These are phyloP conservation scores for Amphiprion clarkii DNA, from an alignment of 2,797 vertebrate species.

Conservation along the genomic window DNA sequence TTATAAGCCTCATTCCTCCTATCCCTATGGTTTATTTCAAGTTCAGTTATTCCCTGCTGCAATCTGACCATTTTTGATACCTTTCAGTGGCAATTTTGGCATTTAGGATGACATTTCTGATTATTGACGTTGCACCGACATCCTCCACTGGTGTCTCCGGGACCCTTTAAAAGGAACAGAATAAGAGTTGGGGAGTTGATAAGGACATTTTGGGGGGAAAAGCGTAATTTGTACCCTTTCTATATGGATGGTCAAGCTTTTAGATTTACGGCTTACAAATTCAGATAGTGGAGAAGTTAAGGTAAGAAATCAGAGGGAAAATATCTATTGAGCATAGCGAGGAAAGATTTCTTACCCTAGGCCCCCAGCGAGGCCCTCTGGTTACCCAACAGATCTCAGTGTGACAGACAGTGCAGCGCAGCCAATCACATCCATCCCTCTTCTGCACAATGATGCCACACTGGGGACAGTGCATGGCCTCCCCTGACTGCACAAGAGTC, in stretches of 20 bases:
- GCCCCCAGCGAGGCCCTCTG: slow-evolving; percentile 88
- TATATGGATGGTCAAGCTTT: not conserved
- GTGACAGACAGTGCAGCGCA: slow-evolving; percentile 89
- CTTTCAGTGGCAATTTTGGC: slow-evolving; percentile 91
- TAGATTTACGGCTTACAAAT: not conserved
- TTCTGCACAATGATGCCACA: slow-evolving; percentile 90
- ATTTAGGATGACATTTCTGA: slow-evolving; percentile 89
- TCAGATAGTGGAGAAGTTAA: not conserved
- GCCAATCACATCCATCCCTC: slow-evolving; percentile 89
- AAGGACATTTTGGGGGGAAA: not conserved
- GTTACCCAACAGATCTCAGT: slow-evolving; percentile 91
- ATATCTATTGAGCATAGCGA: not conserved
- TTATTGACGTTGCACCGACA: slow-evolving; percentile 90
- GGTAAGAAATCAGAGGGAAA: not conserved
- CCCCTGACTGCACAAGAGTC: slow-evolving; percentile 87
- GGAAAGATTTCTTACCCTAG: slow-evolving; percentile 72
- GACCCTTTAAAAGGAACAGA: slow-evolving; percentile 84
- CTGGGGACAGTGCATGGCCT: slow-evolving; percentile 89
- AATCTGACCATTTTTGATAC: not conserved
- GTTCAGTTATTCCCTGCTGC: slow-evolving; percentile 8
- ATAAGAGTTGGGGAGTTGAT: not conserved
- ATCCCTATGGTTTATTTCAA: slow-evolving; percentile 16
- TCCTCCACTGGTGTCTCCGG: slow-evolving; percentile 90
- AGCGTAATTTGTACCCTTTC: not conserved
- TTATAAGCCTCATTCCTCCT: not conserved